Evolutionary conservation across 1,140 invertebrate species (phyloP).

Genomic region (Pissodes strobi): DNA sequence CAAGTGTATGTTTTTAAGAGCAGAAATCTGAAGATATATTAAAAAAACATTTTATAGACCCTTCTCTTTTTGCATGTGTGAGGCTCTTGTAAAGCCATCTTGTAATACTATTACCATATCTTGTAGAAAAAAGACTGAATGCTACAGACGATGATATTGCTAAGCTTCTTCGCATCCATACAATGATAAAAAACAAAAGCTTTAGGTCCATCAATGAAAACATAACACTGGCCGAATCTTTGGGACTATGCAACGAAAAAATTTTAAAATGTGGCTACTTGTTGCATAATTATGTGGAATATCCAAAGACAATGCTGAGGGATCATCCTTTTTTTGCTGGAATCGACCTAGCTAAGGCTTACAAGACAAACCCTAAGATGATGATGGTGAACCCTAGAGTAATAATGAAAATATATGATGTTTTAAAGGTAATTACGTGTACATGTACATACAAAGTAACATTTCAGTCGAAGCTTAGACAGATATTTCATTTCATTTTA

Average conservation of each 20-base stretch:
- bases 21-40: too few relatives aligned
- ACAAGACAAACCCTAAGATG: constrained; percentile 58
- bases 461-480: too few relatives aligned
- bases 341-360: constrained; percentile 57
- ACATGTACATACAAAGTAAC: too few relatives aligned
- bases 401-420: constrained; percentile 55
- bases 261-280: constrained; percentile 60
- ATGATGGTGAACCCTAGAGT: constrained; percentile 54
- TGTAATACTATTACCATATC: neutral
- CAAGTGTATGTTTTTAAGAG: too few relatives aligned
- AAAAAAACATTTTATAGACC: neutral
- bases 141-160: constrained; percentile 56
- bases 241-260: constrained; percentile 49
- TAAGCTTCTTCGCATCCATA: constrained; percentile 56
- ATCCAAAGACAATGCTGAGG: constrained; percentile 57
- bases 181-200: constrained; percentile 58
- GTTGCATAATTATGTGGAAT: constrained; percentile 56
- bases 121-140: constrained; percentile 57
- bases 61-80: neutral
- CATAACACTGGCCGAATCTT: constrained; percentile 54
- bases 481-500: too few relatives aligned
- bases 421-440: constrained; percentile 53
- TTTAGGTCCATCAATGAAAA: constrained; percentile 58
- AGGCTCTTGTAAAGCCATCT: neutral
- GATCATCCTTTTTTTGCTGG: constrained; percentile 55